Evolutionary conservation across 2,888 invertebrate species (phyloP).

Genomic region (Erebia epiphron): DNA sequence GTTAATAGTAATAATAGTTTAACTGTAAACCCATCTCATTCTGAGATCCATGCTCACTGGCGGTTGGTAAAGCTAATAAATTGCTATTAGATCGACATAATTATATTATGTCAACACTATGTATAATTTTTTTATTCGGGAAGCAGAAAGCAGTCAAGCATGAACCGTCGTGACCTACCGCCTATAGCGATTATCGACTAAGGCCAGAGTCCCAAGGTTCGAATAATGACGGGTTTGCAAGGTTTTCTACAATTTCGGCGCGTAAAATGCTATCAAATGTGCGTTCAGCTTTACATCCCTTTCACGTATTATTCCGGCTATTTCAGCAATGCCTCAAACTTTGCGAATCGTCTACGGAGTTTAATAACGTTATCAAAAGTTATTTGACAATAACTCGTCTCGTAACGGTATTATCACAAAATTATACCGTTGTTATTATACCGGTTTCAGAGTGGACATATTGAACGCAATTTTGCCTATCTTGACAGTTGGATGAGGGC

Average conservation of each 20-base stretch:
- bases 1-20: too few species aligned
- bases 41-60: too few species aligned
- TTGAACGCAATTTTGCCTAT: background rate
- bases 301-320: background rate
- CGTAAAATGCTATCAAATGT: background rate
- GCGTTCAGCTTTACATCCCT: background rate
- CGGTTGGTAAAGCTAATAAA: too few species aligned
- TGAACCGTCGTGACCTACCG: too few species aligned
- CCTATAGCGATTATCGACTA: too few species aligned
- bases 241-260: background rate
- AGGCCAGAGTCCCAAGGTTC: too few species aligned
- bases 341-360: slow-evolving; percentile 3
- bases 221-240: too few species aligned
- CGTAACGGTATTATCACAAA: background rate
- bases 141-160: too few species aligned
- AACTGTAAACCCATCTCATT: too few species aligned
- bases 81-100: too few species aligned
- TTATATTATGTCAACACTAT: too few species aligned
- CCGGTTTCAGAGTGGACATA: slow-evolving; percentile 4
- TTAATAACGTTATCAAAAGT: slow-evolving; percentile 16
- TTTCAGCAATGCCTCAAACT: slow-evolving; percentile 5
- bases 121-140: too few species aligned
- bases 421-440: slow-evolving; percentile 2
- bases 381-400: slow-evolving; percentile 1
- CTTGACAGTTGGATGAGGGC: background rate